Conservation (phyloP, 2,113 vertebrate genomes). For the Deroptyus accipitrinus region DNA sequence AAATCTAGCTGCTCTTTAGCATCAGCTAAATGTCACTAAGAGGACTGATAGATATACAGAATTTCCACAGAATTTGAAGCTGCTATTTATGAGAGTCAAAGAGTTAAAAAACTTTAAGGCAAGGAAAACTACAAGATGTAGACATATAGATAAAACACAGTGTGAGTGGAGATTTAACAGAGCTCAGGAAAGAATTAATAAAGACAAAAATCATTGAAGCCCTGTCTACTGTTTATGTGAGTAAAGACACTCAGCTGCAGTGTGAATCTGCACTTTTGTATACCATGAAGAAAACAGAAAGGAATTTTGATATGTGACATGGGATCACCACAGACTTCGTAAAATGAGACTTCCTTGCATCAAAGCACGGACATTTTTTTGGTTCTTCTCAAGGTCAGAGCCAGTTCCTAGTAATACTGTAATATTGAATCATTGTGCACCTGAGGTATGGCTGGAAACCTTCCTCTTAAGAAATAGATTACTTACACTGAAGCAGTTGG, state of each 20-base stretch:
- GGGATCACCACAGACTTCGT: neutral
- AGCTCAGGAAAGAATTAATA: neutral
- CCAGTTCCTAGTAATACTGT: neutral
- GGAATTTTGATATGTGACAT: neutral
- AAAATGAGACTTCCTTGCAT: neutral
- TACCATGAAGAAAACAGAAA: neutral
- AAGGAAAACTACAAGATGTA: neutral
- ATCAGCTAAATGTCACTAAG: neutral
- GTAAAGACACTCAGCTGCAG: neutral
- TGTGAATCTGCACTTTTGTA: neutral
- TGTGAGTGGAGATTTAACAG: neutral
- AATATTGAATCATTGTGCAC: neutral
- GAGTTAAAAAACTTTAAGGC: neutral
- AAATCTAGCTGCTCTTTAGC: neutral
- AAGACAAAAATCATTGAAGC: neutral
- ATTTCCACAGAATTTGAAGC: neutral
- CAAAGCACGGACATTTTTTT: neutral
- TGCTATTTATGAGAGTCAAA: neutral
- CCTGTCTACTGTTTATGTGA: neutral
- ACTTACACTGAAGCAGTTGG: neutral
- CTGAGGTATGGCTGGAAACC: neutral
- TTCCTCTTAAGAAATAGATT: neutral
- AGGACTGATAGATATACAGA: neutral
- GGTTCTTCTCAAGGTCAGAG: neutral
- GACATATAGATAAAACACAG: neutral